Base-by-base conservation (phyloP, 2,113 vertebrate species). In the Melanerpes aurifrons region DNA sequence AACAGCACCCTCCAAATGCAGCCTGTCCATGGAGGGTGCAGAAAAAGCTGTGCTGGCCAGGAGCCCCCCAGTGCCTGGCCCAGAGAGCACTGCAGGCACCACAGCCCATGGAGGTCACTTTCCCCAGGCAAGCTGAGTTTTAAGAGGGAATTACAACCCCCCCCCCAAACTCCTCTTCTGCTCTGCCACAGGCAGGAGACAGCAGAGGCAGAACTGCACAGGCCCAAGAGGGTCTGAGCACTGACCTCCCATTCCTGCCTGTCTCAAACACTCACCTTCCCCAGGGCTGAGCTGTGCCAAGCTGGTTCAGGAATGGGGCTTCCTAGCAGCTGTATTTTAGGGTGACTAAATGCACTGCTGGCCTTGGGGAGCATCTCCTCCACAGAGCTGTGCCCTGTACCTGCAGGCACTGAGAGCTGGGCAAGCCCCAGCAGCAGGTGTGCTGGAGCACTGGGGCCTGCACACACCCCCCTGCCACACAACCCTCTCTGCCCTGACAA, bases 301-400 rank as follows among this genome's bases (percentile, higher is more conserved):
- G 43, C 43, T 45, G 43, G 14, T 86, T 29, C 66, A 74, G 37
- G n/a, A 89, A 79, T 5, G n/a, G 5, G 2, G 18, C 4, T 25
- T 87, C 58, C 7, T 31, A 76, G 45, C 59, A 79, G 43, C 32
- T 47, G 7, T n/a, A 73, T 76, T 87, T 80, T 43, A 87, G 53
- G 20, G 71, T 12, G 47, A 77, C 37, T 89, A 82, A 20, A 83
- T 19, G 9, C 17, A n/a, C 35, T 17, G 70, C 35, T 2, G 7
- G n/a, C 91, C 89, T 87, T 93, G 82, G 82, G 61, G 76, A 74
- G 73, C 50, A 89, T 58, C 53, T 43, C n/a, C 70, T 87, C 61
- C 6, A 1, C 74, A 89, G 67, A 89, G 59, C 67, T 43, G 48
- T 31, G 57, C 84, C 64, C 45, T 85, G 78, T 40, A 75, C 57